A percentile compares a stretch with the other conserved stretches of the same genome.
phyloP scores from a whole-genome alignment of 2,888 invertebrate genomes.

The Branchellion lobata region DNA sequence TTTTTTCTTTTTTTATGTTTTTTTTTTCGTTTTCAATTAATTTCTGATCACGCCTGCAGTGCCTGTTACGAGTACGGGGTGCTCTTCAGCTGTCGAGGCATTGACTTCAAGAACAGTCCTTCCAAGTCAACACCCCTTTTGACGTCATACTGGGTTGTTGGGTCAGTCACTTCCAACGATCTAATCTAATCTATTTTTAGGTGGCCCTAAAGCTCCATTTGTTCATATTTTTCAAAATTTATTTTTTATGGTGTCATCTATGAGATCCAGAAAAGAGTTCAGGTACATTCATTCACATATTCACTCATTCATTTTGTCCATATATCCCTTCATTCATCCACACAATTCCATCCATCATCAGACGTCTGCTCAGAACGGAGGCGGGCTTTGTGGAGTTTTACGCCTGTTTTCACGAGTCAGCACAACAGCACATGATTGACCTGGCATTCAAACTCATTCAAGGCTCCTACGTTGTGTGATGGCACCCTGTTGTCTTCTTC shows the following conservation, averaged over 20 bases:
- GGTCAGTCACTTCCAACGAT: conserved; percentile 66
- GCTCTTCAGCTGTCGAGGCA: conserved; percentile 64
- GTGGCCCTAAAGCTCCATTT: too few species aligned
- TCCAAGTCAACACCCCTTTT: conserved; percentile 62
- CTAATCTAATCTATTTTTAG: too few species aligned
- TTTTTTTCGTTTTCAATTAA: conserved; percentile 63
- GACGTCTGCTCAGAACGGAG: background rate
- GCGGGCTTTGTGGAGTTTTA: conserved; percentile 70
- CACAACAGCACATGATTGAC: conserved; percentile 85
- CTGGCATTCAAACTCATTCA: conserved; percentile 74
- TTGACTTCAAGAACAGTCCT: conserved; percentile 54
- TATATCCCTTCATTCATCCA: background rate
- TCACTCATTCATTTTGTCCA: background rate
- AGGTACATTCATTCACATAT: background rate
- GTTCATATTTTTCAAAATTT: background rate
- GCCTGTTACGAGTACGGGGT: conserved; percentile 81
- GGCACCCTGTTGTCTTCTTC: too few species aligned
- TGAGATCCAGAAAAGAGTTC: too few species aligned
- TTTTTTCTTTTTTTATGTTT: background rate
- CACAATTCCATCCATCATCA: background rate
- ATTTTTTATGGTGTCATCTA: background rate
- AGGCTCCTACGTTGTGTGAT: conserved; percentile 21
- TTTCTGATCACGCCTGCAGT: too few species aligned
- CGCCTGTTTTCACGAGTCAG: conserved; percentile 80
- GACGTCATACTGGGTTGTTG: conserved; percentile 77